phyloP scores from a whole-genome alignment of 1,140 invertebrate genomes.

The Pseudomyrmex pallidus region DNA sequence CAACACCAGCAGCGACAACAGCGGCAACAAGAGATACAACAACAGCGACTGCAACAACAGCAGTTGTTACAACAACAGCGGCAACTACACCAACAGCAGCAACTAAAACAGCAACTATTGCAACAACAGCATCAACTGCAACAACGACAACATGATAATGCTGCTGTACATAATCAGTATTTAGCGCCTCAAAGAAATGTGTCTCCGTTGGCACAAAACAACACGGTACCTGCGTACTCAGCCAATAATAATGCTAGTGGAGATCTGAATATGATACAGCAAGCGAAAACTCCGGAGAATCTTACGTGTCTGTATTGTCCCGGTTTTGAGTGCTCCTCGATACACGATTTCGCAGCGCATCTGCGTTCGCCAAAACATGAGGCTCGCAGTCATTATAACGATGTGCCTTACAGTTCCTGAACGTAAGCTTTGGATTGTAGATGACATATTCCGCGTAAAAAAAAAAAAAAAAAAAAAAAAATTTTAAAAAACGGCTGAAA shows the following conservation, averaged over 20 bases:
- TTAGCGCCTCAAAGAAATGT: constrained; percentile 6
- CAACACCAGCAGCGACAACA: too few species aligned
- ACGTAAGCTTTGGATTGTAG: not conserved
- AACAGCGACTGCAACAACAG: too few species aligned
- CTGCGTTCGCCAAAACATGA: constrained; percentile 19
- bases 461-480: too few species aligned
- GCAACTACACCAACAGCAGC: not conserved
- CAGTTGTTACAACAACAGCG: too few species aligned
- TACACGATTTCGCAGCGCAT: not conserved
- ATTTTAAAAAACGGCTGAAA: too few species aligned
- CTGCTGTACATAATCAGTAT: constrained; percentile 29
- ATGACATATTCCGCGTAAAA: not conserved
- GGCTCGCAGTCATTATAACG: constrained; percentile 4
- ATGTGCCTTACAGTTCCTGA: not conserved
- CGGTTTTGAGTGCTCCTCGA: constrained; percentile 6
- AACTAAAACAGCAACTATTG: not conserved
- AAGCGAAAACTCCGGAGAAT: not conserved
- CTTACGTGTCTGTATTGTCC: constrained; percentile 3
- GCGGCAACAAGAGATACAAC: too few species aligned
- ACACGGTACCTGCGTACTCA: not conserved
- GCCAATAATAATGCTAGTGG: not conserved
- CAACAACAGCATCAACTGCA: not conserved
- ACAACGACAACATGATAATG: not conserved
- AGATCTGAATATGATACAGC: constrained; percentile 1
- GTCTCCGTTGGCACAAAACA: not conserved